These are phyloP conservation scores for Forbesichthys papilliferus DNA, from an alignment of 2,113 vertebrate species.

Conservation along the genomic window DNA sequence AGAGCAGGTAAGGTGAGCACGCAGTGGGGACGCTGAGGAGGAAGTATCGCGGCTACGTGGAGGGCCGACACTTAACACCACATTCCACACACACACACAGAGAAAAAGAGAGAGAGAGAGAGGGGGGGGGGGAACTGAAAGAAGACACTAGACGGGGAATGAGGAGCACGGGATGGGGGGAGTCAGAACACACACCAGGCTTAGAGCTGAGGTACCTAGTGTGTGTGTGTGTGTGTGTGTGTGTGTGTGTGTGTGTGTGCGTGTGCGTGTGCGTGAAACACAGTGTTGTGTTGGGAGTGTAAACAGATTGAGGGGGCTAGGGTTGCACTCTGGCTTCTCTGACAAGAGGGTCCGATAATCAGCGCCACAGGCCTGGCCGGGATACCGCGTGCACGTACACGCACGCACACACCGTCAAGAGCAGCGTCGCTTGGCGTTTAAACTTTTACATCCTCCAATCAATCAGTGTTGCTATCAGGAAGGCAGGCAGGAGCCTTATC, in stretches of 20 bases:
- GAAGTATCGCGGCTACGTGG: conserved; percentile 71
- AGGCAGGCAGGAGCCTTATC: conserved; percentile 1
- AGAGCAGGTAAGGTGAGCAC: conserved; percentile 77
- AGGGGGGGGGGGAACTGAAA: conserved; percentile 41
- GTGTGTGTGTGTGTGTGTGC: not conserved
- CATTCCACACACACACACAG: conserved; percentile 66
- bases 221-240: not conserved
- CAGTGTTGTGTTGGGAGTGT: conserved; percentile 1
- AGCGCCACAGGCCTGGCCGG: conserved; percentile 1
- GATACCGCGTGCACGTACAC: not conserved
- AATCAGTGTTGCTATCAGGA: conserved; percentile 1
- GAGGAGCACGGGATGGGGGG: conserved; percentile 1
- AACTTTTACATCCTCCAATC: not conserved
- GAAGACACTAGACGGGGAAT: not conserved
- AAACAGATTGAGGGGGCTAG: conserved; percentile 27
- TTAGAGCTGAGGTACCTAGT: not conserved
- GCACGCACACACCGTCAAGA: conserved; percentile 4
- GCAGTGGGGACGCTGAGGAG: conserved; percentile 62
- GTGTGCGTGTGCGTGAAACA: not conserved
- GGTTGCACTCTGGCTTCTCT: conserved; percentile 18
- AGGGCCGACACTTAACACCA: conserved; percentile 68
- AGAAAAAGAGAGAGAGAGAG: conserved; percentile 57
- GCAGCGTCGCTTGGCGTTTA: not conserved
- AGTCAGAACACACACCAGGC: not conserved
- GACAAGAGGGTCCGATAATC: conserved; percentile 8